These are phyloP conservation scores for Lithobius niger DNA, from an alignment of 1,140 invertebrate genomes.

Conservation along the genomic window DNA sequence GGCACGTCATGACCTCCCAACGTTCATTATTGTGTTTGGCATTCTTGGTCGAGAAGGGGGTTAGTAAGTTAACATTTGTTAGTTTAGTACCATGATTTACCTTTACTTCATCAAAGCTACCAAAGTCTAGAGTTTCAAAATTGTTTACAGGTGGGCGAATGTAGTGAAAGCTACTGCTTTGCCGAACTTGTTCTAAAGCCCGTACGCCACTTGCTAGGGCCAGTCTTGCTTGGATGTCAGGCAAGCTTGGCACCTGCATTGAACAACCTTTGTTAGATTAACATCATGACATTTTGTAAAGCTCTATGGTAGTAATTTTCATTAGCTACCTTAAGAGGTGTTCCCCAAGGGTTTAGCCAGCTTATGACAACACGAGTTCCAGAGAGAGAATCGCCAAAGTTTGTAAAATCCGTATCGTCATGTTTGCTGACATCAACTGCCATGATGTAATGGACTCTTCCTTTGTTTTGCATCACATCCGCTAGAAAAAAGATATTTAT, in stretches of 20 bases:
- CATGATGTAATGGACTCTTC: slow-evolving; percentile 77
- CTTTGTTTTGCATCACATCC: slow-evolving; percentile 82
- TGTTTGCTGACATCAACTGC: slow-evolving; percentile 97
- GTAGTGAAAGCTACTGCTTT: slow-evolving; percentile 94
- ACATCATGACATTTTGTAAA: background rate
- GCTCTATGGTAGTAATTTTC: background rate
- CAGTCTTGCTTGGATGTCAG: slow-evolving; percentile 90
- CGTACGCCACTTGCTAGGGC: slow-evolving; percentile 97
- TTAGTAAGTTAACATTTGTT: no score
- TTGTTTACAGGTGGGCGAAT: slow-evolving; percentile 95
- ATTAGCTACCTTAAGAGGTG: slow-evolving; percentile 30
- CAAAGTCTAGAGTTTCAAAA: slow-evolving; percentile 94
- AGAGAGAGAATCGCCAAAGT: slow-evolving; percentile 93
- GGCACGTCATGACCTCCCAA: no score
- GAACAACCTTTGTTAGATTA: background rate
- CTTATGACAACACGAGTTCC: slow-evolving; percentile 98
- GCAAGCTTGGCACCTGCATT: slow-evolving; percentile 75
- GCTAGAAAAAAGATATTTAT: slow-evolving; percentile 44
- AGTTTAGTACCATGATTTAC: no score
- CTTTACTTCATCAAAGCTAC: slow-evolving; percentile 92
- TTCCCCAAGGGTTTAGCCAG: slow-evolving; percentile 80
- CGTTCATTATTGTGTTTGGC: no score
- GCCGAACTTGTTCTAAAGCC: slow-evolving; percentile 92
- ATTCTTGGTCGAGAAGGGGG: no score
- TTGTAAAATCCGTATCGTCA: slow-evolving; percentile 89